These are phyloP conservation scores for Tenthredo scrophulariae DNA, from an alignment of 2,888 invertebrate genomes.

Conservation along the genomic window DNA sequence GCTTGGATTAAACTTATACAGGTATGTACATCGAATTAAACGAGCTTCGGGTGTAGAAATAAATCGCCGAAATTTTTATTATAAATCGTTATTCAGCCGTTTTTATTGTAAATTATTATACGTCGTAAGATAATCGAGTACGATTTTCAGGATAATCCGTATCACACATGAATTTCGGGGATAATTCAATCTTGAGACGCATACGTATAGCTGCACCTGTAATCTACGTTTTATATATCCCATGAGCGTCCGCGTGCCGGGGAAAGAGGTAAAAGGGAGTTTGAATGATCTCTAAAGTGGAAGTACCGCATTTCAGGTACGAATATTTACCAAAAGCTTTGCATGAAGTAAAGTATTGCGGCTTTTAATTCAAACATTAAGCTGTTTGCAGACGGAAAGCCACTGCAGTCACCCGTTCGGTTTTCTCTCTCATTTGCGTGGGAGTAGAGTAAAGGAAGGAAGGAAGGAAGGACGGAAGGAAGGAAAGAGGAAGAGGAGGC, in stretches of 20 bases:
- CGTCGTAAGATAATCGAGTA: no score
- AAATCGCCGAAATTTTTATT: no score
- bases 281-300: not conserved
- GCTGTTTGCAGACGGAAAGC: conserved; percentile 19
- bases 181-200: conserved; percentile 22
- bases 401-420: not conserved
- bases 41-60: no score
- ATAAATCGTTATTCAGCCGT: no score
- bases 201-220: not conserved
- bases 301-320: not conserved
- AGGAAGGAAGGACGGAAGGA: not conserved
- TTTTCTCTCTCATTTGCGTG: not conserved
- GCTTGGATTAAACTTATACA: no score
- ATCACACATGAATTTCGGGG: not conserved
- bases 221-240: not conserved
- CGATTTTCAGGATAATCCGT: no score
- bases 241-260: not conserved
- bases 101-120: no score
- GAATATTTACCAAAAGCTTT: conserved; percentile 46
- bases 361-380: conserved; percentile 39
- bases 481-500: not conserved
- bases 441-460: not conserved
- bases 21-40: no score
- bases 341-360: not conserved
- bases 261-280: not conserved